A percentile compares a stretch with the other conserved stretches of the same genome.
phyloP scores from a whole-genome alignment of 92 coral and sea anemone species.

The Zoanthus sociatus region DNA sequence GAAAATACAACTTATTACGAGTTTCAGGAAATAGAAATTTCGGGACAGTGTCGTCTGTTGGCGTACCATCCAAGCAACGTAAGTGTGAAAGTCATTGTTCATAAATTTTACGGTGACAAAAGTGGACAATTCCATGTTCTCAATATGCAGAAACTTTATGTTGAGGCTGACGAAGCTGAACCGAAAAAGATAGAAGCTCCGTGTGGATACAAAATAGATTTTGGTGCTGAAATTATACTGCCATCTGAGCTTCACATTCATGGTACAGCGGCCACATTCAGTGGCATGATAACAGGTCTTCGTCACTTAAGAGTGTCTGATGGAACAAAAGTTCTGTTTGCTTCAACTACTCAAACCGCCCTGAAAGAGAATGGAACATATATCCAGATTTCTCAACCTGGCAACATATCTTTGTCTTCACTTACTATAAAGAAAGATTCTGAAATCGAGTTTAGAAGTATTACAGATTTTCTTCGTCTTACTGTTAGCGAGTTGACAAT shows the following conservation, averaged over 20 bases:
- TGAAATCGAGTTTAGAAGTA: constrained; percentile 58
- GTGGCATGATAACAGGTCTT: constrained; percentile 71
- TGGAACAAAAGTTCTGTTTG: constrained; percentile 59
- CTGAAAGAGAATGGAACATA: constrained; percentile 66
- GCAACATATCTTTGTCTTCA: constrained; percentile 70
- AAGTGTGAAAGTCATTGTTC: constrained; percentile 58
- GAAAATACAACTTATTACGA: constrained; percentile 71
- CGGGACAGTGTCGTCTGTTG: constrained; percentile 67
- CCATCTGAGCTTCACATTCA: constrained; percentile 75
- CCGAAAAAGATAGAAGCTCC: constrained; percentile 74
- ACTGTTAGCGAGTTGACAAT: constrained; percentile 57
- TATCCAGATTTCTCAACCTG: constrained; percentile 62
- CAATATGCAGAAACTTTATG: constrained; percentile 54
- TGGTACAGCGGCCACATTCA: constrained; percentile 66
- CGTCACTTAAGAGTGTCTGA: constrained; percentile 56
- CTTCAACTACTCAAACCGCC: constrained; percentile 73
- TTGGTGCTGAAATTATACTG: constrained; percentile 66
- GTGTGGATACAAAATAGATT: constrained; percentile 67
- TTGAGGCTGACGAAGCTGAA: constrained; percentile 73
- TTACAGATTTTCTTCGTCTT: constrained; percentile 62
- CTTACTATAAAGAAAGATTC: constrained; percentile 61
- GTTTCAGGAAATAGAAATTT: constrained; percentile 71
- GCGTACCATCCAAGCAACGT: constrained; percentile 58
- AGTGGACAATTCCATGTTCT: constrained; percentile 71
- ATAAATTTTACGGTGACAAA: constrained; percentile 71